Evolutionary conservation across 2,888 invertebrate species (phyloP).

Genomic region (Gastrophysa polygoni): DNA sequence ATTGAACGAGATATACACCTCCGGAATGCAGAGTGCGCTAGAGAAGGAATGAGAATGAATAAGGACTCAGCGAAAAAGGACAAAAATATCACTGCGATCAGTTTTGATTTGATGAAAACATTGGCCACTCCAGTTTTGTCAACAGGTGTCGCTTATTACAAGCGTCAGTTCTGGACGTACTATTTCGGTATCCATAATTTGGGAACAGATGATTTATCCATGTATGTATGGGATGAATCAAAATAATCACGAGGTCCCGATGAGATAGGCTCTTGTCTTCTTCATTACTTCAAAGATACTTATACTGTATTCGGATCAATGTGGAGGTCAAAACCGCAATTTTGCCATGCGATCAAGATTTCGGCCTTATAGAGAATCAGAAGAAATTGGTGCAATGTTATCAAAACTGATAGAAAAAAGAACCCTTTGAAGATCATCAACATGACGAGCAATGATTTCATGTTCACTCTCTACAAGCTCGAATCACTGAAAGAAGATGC

Average conservation of each 20-base stretch:
- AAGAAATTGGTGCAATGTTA: slow-evolving; percentile 18
- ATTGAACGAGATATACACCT: no score
- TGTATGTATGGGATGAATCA: slow-evolving; percentile 37
- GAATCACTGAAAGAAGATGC: no score
- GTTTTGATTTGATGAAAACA: slow-evolving; percentile 40
- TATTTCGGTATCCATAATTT: slow-evolving; percentile 35
- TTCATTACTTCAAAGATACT: slow-evolving; percentile 26
- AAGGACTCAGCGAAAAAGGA: no score
- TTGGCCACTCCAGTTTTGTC: slow-evolving; percentile 37
- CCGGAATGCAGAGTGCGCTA: no score
- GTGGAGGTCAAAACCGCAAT: slow-evolving; percentile 33
- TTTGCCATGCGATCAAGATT: slow-evolving; percentile 36
- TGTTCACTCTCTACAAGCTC: no score
- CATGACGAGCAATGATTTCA: not conserved
- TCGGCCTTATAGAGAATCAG: slow-evolving; percentile 30
- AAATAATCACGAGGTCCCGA: slow-evolving; percentile 36
- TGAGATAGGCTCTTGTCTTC: slow-evolving; percentile 37
- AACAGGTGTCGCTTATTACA: slow-evolving; percentile 36
- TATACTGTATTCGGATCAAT: slow-evolving; percentile 21
- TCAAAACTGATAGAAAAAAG: slow-evolving; percentile 2
- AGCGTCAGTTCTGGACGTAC: slow-evolving; percentile 38
- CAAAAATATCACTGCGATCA: no score
- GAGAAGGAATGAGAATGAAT: no score
- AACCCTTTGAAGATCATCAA: slow-evolving; percentile 4
- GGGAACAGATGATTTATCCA: slow-evolving; percentile 25